Percentiles rank a stretch among this genome's conserved stretches.
These are phyloP conservation scores for Augochlorella aurata DNA, from an alignment of 2,888 invertebrate genomes.

Conservation along the genomic window DNA sequence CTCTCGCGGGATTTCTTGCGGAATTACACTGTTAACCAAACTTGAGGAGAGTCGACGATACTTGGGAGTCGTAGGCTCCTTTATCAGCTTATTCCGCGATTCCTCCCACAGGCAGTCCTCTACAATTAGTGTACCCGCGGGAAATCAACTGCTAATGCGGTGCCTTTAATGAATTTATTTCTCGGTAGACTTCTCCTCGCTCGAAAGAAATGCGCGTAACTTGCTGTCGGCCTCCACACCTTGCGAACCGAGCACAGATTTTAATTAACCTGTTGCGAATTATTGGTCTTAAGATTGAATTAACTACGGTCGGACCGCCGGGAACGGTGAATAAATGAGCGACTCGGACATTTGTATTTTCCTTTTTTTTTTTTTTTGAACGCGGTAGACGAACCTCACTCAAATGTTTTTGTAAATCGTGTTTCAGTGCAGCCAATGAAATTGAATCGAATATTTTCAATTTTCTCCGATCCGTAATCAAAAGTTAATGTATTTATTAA, in stretches of 20 bases:
- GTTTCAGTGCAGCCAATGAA: too few species aligned
- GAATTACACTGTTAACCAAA: conserved; percentile 47
- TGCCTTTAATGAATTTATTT: conserved; percentile 37
- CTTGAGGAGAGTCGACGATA: conserved; percentile 34
- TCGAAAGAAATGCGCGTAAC: neutral
- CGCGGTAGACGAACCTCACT: neutral
- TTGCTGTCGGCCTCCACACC: neutral
- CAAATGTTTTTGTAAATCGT: too few species aligned
- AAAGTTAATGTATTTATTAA: too few species aligned
- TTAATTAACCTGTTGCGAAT: conserved; percentile 17
- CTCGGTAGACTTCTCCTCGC: neutral
- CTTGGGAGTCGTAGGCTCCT: conserved; percentile 14
- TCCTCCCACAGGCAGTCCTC: conserved; percentile 11
- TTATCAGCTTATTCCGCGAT: conserved; percentile 30
- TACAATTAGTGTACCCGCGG: conserved; percentile 44
- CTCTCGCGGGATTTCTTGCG: conserved; percentile 10
- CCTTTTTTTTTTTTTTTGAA: neutral
- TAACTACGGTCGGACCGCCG: neutral
- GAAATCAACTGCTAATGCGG: conserved; percentile 45
- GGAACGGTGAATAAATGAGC: neutral
- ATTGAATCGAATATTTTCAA: too few species aligned
- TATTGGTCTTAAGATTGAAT: conserved; percentile 4
- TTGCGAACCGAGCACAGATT: neutral
- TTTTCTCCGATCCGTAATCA: too few species aligned
- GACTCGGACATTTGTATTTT: neutral